A percentile compares a stretch with the other conserved stretches of the same genome.
phyloP scores from a whole-genome alignment of 2,888 invertebrate species.

The Sarcophaga carnaria region DNA sequence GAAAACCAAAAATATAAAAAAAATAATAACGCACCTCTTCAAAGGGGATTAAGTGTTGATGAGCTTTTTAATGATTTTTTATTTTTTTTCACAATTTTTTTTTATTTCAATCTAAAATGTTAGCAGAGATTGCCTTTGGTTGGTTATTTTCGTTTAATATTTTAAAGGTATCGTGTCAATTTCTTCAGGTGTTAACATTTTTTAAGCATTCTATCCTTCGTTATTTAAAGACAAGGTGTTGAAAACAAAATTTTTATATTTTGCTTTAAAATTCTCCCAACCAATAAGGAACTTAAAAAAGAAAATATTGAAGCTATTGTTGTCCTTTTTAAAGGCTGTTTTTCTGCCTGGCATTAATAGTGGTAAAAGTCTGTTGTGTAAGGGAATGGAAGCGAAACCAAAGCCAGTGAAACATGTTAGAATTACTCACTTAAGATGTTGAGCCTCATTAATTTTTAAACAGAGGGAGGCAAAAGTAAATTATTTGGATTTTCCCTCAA shows the following conservation, averaged over 20 bases:
- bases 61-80: conserved; percentile 48
- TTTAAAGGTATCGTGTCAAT: conserved; percentile 44
- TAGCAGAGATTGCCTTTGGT: not conserved
- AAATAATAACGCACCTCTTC: conserved; percentile 58
- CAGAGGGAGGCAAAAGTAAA: conserved; percentile 46
- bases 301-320: not conserved
- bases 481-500: conserved; percentile 49
- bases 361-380: not conserved
- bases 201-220: not conserved
- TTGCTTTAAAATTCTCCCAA: conserved; percentile 11
- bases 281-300: not conserved
- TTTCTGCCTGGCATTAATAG: not conserved
- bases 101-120: not conserved
- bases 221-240: conserved; percentile 9
- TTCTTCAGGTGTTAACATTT: not conserved
- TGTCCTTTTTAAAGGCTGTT: conserved; percentile 2
- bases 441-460: conserved; percentile 69
- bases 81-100: conserved; percentile 14
- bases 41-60: conserved; percentile 62
- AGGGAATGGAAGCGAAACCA: not conserved
- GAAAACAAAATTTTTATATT: conserved; percentile 33
- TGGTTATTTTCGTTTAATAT: not conserved
- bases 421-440: conserved; percentile 64
- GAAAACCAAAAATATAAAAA: conserved; percentile 53
- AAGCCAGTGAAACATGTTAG: conserved; percentile 55